Base-by-base conservation (phyloP, 2,888 invertebrate species). In the Prenolepis imparis region DNA sequence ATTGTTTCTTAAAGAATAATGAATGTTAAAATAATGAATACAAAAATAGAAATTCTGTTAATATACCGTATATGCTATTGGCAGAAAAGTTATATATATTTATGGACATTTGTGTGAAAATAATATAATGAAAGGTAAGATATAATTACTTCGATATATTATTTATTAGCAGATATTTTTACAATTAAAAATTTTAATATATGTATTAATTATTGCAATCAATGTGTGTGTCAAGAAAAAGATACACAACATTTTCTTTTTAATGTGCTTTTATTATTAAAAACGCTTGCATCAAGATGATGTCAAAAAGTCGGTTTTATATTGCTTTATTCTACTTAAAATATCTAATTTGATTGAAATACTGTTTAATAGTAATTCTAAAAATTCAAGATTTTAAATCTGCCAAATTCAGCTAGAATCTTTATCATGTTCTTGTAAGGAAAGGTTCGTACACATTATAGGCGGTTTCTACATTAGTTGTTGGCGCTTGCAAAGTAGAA, bases 401-500 rank as follows among this genome's bases (percentile, higher is more conserved):
- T 28, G 18, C n/a, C 41, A 55, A 77, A 18, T 55, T 77, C 15
- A 64, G n/a, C n/a, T 0, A 4, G 24, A 77, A 12, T 55, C 12
- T 66, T 66, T 5, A 57, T 48, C 28, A 36, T 5, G 18, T 66
- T 66, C 52, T 28, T n/a, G 18, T n/a, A 15, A 9, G n/a, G 48
- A 44, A 61, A 59, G 21, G 12, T 44, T 57, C 4, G 24, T 12
- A 55, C 21, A 32, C 28, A 67, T 67, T 57, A 66, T 67, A 59
- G 39, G 12, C 44, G 24, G 15, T 41, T 67, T 67, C 66, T 68
- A 44, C 18, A 36, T 61, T 44, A 68, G 57, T 59, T 83, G 83
- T 78, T 77, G 36, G 61, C 41, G 72, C 59, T 81, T 52, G 72
- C 57, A 67, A 82, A 52, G 61, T 59, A 15, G 64, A 63, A 44